Evolutionary conservation across 2,113 vertebrate species (phyloP).

Genomic region (Cygnus buccinator): DNA sequence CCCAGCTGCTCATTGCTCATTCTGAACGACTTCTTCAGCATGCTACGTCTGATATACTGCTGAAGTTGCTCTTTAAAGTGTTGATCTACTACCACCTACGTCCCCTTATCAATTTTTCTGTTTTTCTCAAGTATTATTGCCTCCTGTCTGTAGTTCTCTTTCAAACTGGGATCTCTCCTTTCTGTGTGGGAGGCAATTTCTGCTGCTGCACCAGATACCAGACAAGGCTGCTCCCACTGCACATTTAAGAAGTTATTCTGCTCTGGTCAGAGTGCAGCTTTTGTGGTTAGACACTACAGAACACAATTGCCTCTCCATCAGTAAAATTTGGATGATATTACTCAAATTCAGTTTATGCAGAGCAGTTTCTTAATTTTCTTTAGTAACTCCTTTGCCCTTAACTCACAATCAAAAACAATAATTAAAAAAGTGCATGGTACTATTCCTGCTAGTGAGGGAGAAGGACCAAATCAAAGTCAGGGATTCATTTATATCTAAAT

Average conservation of each 20-base stretch:
- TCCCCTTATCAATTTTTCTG: not conserved
- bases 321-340: not conserved
- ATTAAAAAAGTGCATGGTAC: not conserved
- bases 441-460: not conserved
- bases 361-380: not conserved
- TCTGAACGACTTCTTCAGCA: not conserved
- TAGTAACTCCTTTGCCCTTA: not conserved
- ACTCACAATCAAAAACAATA: not conserved
- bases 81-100: not conserved
- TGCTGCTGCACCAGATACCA: constrained; percentile 39
- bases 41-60: not conserved
- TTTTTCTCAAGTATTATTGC: not conserved
- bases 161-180: not conserved
- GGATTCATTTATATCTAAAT: not conserved
- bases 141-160: not conserved
- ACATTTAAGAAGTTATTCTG: constrained; percentile 42
- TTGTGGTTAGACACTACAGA: not conserved
- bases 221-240: constrained; percentile 26
- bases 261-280: not conserved
- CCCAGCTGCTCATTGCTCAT: not conserved
- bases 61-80: not conserved
- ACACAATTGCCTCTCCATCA: not conserved
- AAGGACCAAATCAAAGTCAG: not conserved
- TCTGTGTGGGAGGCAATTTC: constrained; percentile 43
- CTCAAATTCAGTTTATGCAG: not conserved